Conservation (phyloP, 2,888 invertebrate species). For the Autographa pulchrina region DNA sequence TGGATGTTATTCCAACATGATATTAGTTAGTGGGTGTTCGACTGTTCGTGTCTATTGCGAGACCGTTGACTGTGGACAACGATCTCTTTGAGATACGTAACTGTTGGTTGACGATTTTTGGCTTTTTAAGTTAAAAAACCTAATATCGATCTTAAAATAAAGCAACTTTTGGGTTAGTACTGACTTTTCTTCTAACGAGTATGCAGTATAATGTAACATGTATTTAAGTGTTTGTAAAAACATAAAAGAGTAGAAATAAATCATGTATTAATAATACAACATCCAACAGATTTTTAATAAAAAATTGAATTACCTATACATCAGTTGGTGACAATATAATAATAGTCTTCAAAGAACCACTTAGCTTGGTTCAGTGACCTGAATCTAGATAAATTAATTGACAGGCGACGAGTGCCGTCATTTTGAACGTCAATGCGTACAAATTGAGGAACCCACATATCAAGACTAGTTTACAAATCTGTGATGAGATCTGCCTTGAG, state of each 20-base stretch:
- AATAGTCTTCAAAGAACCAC: slow-evolving; percentile 13
- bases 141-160: too few species aligned
- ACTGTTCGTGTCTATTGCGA: slow-evolving; percentile 42
- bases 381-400: slow-evolving; percentile 82
- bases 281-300: background rate
- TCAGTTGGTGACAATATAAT: background rate
- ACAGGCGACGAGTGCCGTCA: slow-evolving; percentile 77
- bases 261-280: background rate
- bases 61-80: slow-evolving; percentile 35
- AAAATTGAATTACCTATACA: background rate
- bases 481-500: slow-evolving; percentile 77
- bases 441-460: slow-evolving; percentile 86
- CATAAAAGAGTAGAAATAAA: background rate
- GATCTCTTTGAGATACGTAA: slow-evolving; percentile 12
- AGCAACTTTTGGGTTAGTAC: too few species aligned
- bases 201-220: too few species aligned
- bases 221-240: background rate
- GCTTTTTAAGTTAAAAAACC: background rate
- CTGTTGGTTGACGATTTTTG: background rate
- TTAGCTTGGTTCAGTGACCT: slow-evolving; percentile 74
- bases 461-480: slow-evolving; percentile 79
- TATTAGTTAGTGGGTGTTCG: slow-evolving; percentile 58
- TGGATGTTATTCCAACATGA: slow-evolving; percentile 43
- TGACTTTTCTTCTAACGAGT: too few species aligned
- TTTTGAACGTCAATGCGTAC: slow-evolving; percentile 70